Conservation (phyloP, 2,113 vertebrate genomes). For the Mobula birostris region DNA sequence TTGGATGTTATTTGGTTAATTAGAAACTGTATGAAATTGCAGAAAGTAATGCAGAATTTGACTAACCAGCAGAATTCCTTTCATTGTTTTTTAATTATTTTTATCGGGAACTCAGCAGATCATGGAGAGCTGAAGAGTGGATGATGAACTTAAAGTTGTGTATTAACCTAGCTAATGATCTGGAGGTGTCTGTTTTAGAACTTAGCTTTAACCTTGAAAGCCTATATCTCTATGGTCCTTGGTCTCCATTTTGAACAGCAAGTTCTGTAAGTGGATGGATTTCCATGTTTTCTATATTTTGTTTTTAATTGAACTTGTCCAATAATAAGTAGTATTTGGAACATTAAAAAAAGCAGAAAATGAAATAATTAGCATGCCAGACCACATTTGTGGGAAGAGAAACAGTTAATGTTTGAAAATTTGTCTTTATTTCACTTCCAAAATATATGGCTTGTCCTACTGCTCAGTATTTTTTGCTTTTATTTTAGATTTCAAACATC, state of each 20-base stretch:
- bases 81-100: neutral
- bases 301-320: neutral
- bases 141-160: neutral
- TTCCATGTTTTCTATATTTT: neutral
- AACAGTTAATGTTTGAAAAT: too few species aligned
- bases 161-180: conserved; percentile 20
- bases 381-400: too few species aligned
- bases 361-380: too few species aligned
- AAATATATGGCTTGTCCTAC: too few species aligned
- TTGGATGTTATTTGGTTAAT: neutral
- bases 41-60: neutral
- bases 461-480: too few species aligned
- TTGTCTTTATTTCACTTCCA: too few species aligned
- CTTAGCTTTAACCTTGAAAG: conserved; percentile 7
- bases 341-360: too few species aligned
- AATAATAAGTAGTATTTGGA: neutral
- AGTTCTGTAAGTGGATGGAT: neutral
- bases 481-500: too few species aligned
- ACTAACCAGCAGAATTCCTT: neutral
- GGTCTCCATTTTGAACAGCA: conserved; percentile 16
- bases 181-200: neutral
- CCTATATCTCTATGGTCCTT: neutral
- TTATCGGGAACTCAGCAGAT: neutral
- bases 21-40: neutral
- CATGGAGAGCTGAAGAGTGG: neutral